A percentile compares a stretch with the other conserved stretches of the same genome.
phyloP scores from a whole-genome alignment of 1,140 invertebrate genomes.

The Mizuhopecten yessoensis region DNA sequence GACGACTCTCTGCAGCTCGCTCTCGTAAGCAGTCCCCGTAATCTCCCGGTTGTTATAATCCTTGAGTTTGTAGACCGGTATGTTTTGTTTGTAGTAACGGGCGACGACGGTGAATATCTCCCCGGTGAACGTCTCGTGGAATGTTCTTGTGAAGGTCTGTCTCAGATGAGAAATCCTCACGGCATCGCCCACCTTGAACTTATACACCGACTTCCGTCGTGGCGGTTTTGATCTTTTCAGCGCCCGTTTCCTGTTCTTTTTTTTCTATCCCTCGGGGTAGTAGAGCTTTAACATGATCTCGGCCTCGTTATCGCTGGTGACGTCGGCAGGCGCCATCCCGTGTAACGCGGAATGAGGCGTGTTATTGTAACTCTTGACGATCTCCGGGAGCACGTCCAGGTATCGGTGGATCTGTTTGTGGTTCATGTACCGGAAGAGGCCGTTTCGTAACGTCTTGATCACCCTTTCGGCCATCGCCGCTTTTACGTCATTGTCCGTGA shows the following conservation, averaged over 20 bases:
- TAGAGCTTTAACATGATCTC: not conserved
- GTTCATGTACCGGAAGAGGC: conserved; percentile 48
- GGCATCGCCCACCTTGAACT: not conserved
- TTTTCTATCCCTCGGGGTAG: not conserved
- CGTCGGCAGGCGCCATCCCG: not conserved
- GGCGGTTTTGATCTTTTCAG: not conserved
- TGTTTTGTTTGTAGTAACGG: not conserved
- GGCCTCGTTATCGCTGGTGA: conserved; percentile 29
- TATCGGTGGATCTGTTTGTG: conserved; percentile 22
- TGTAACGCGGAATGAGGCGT: not conserved
- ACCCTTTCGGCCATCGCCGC: conserved; percentile 51
- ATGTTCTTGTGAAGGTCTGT: not conserved
- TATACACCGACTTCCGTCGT: not conserved
- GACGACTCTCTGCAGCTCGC: not conserved
- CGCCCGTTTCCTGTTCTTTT: not conserved
- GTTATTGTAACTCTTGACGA: conserved; percentile 41
- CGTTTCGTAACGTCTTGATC: conserved; percentile 51
- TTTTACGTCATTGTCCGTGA: conserved; percentile 49
- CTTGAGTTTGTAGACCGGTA: not conserved
- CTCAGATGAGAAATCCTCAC: not conserved
- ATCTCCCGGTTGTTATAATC: not conserved
- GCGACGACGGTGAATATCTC: not conserved
- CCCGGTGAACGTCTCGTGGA: not conserved
- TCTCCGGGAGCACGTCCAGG: conserved; percentile 43
- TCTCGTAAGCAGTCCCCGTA: not conserved